Conservation (phyloP, 1,140 invertebrate species). For the Rhagoletis zephyria region DNA sequence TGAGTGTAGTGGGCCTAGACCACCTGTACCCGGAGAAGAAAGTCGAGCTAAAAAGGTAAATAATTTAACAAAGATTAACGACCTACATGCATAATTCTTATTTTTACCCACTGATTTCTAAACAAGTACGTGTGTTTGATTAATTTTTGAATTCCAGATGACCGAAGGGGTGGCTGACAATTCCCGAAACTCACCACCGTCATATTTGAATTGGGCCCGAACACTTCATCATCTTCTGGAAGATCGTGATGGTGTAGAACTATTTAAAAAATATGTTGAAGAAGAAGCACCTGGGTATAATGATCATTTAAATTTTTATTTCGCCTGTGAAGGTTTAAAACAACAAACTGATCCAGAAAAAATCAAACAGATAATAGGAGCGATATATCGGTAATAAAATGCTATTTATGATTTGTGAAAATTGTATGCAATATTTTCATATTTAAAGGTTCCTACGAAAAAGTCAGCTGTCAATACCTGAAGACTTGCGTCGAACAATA, state of each 20-base stretch:
- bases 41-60: slow-evolving; percentile 72
- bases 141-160: slow-evolving; percentile 63
- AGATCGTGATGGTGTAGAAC: slow-evolving; percentile 88
- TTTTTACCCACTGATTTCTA: neutral
- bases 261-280: slow-evolving; percentile 88
- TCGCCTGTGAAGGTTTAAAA: slow-evolving; percentile 91
- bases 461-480: slow-evolving; percentile 86
- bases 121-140: neutral
- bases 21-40: slow-evolving; percentile 74
- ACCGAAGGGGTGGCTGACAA: slow-evolving; percentile 74
- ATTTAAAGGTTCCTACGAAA: slow-evolving; percentile 83
- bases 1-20: slow-evolving; percentile 73
- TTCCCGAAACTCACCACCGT: slow-evolving; percentile 79
- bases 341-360: slow-evolving; percentile 82
- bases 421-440: slow-evolving; percentile 51
- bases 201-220: slow-evolving; percentile 89
- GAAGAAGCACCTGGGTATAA: slow-evolving; percentile 85
- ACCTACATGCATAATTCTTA: neutral
- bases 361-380: slow-evolving; percentile 84
- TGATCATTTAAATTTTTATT: slow-evolving; percentile 89
- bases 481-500: slow-evolving; percentile 82
- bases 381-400: slow-evolving; percentile 80
- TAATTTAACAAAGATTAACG: neutral
- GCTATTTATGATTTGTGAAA: neutral
- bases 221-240: slow-evolving; percentile 85